Conservation (phyloP, 2,888 invertebrate genomes). For the Oscheius sp. region DNA sequence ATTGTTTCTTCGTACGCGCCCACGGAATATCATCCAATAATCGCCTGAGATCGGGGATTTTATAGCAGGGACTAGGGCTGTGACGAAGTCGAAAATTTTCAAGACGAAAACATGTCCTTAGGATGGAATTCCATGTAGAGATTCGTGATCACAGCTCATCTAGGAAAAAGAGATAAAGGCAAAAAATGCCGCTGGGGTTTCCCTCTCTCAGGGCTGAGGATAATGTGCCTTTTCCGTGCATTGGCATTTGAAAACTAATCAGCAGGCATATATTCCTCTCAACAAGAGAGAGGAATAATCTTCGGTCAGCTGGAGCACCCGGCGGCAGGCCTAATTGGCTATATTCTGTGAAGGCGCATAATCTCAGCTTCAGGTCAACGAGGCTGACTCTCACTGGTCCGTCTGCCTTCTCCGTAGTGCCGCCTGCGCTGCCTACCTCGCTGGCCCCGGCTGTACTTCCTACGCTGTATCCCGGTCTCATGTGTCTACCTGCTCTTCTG, state of each 20-base stretch:
- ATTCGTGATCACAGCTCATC: background rate
- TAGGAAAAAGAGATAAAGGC: background rate
- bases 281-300: slow-evolving; percentile 28
- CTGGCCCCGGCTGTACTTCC: slow-evolving; percentile 29
- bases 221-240: too few relatives aligned
- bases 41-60: background rate
- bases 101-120: background rate
- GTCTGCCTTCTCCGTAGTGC: slow-evolving; percentile 60
- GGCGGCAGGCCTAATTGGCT: slow-evolving; percentile 28
- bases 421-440: slow-evolving; percentile 38
- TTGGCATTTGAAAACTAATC: slow-evolving; percentile 7
- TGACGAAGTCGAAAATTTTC: background rate
- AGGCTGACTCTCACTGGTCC: slow-evolving; percentile 44
- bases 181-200: too few relatives aligned
- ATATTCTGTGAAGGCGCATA: slow-evolving; percentile 33
- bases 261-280: slow-evolving; percentile 4
- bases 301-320: slow-evolving; percentile 26
- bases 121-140: background rate
- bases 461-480: slow-evolving; percentile 56
- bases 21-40: background rate
- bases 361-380: slow-evolving; percentile 33
- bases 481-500: slow-evolving; percentile 60
- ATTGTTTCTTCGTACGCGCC: background rate
- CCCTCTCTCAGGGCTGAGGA: too few relatives aligned
- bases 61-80: background rate